Percentiles rank a stretch among this genome's conserved stretches.
These are phyloP conservation scores for Serranochromis macrocephalus DNA, from an alignment of 2,113 vertebrate genomes.

Conservation along the genomic window DNA sequence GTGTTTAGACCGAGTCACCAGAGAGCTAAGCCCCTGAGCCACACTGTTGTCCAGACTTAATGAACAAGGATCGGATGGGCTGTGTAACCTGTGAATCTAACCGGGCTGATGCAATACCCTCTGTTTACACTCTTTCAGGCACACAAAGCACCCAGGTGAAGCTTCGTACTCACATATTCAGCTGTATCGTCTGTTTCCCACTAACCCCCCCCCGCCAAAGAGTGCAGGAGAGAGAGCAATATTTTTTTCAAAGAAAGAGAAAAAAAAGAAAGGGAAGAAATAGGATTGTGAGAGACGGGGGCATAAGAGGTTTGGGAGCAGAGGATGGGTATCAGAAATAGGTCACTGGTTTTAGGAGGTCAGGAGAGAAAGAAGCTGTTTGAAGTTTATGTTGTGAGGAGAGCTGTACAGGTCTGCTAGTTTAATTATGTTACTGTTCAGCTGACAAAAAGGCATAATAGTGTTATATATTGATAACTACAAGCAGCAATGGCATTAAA, in stretches of 20 bases:
- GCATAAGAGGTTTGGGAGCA: conserved; percentile 31
- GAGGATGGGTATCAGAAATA: conserved; percentile 46
- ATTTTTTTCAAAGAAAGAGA: conserved; percentile 53
- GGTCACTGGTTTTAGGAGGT: conserved; percentile 45
- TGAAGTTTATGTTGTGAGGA: conserved; percentile 14
- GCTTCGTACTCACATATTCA: conserved; percentile 89
- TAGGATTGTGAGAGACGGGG: conserved; percentile 63
- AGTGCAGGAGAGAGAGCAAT: conserved; percentile 59
- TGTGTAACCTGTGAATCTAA: background rate
- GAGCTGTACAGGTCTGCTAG: background rate
- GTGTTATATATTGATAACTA: background rate
- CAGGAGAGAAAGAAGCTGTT: conserved; percentile 21
- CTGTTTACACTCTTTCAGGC: conserved; percentile 16
- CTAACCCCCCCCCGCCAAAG: conserved; percentile 76
- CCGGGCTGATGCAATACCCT: conserved; percentile 64
- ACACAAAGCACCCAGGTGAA: conserved; percentile 58
- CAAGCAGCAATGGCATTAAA: background rate
- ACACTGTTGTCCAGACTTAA: conserved; percentile 7
- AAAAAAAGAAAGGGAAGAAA: conserved; percentile 62
- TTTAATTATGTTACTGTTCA: background rate
- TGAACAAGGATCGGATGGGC: background rate
- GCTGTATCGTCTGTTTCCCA: conserved; percentile 98
- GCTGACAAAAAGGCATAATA: background rate
- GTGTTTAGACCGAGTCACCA: background rate
- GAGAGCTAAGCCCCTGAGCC: background rate